Evolutionary conservation across 2,797 vertebrate species (phyloP).

Genomic region (Hemibagrus guttatus): DNA sequence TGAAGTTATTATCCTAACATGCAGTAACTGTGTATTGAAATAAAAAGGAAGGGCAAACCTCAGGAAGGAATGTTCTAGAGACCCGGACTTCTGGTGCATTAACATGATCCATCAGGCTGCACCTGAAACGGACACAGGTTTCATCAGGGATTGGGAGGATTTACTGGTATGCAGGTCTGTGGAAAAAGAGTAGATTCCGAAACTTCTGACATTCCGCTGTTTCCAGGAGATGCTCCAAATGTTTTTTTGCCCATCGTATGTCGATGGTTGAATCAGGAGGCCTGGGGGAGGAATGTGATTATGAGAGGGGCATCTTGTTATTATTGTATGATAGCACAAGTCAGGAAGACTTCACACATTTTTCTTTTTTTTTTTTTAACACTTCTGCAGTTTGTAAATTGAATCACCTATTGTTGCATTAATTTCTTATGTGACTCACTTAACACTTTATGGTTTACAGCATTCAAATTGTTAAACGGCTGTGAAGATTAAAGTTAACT

Average conservation of each 20-base stretch:
- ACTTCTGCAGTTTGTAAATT: background rate
- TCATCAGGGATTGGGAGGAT: constrained; percentile 47
- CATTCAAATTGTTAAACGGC: constrained; percentile 39
- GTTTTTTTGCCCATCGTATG: constrained; percentile 40
- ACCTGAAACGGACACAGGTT: constrained; percentile 67
- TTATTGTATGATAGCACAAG: constrained; percentile 49
- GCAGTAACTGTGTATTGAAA: background rate
- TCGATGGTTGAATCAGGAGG: constrained; percentile 13
- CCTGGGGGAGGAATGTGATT: constrained; percentile 42
- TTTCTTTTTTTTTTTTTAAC: constrained; percentile 20
- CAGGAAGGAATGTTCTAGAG: constrained; percentile 62
- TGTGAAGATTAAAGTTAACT: constrained; percentile 29
- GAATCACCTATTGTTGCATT: constrained; percentile 12
- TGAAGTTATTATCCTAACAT: background rate
- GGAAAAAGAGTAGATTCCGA: constrained; percentile 56
- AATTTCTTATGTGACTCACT: constrained; percentile 41
- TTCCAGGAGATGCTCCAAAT: constrained; percentile 53
- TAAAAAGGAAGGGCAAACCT: constrained; percentile 47
- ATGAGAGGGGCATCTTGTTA: constrained; percentile 47
- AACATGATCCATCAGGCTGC: constrained; percentile 50
- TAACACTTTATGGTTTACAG: constrained; percentile 37
- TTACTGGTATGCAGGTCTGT: constrained; percentile 55
- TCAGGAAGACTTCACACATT: constrained; percentile 47
- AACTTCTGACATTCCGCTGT: constrained; percentile 40
- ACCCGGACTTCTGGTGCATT: constrained; percentile 49